A percentile compares a stretch with the other conserved stretches of the same genome.
Conservation (phyloP, 1,140 invertebrate genomes). For the Drosophila bifasciata region DNA sequence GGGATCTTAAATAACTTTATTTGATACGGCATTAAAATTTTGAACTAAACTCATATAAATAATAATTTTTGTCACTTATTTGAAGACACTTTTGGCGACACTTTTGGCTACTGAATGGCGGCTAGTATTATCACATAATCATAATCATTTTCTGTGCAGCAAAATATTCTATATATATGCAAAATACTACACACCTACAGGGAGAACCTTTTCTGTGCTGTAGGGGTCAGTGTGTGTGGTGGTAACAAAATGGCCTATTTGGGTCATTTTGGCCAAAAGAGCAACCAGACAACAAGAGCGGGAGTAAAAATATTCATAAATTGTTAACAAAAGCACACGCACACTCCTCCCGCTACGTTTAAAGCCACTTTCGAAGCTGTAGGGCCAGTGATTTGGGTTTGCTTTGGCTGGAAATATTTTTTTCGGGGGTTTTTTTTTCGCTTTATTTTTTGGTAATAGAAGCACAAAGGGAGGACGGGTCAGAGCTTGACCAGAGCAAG, state of each 20-base stretch:
- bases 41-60: too few relatives aligned
- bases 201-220: conserved; percentile 17
- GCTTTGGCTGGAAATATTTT: conserved; percentile 26
- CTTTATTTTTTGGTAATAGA: conserved; percentile 31
- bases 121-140: conserved; percentile 66
- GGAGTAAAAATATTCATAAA: conserved; percentile 76
- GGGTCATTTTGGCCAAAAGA: too few relatives aligned
- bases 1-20: too few relatives aligned
- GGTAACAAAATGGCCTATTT: conserved; percentile 4
- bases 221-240: conserved; percentile 54
- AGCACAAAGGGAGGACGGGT: conserved; percentile 26
- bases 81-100: too few relatives aligned
- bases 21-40: too few relatives aligned
- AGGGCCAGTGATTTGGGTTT: conserved; percentile 66
- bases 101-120: conserved; percentile 28
- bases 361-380: conserved; percentile 72
- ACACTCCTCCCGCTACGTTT: conserved; percentile 50
- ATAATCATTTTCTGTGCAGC: conserved; percentile 42
- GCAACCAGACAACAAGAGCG: conserved; percentile 18
- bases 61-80: too few relatives aligned
- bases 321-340: conserved; percentile 70
- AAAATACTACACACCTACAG: conserved; percentile 28
- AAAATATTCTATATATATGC: conserved; percentile 39
- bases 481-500: conserved; percentile 35
- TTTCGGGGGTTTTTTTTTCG: conserved; percentile 14